phyloP scores from a whole-genome alignment of 2,888 invertebrate genomes.

The Hermaeophaga mercurialis region DNA sequence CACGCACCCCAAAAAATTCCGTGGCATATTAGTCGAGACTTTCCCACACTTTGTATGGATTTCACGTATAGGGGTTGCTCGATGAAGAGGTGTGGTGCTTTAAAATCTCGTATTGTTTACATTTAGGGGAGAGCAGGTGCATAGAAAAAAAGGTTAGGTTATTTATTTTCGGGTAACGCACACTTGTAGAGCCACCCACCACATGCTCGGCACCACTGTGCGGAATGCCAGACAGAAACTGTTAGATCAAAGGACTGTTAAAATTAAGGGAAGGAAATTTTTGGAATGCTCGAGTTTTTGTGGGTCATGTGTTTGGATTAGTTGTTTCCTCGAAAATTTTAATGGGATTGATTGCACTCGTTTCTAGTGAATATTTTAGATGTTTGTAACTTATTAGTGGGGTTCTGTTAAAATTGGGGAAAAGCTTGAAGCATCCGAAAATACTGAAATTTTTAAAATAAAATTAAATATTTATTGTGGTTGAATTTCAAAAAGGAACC shows the following conservation, averaged over 20 bases:
- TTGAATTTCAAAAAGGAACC: no score
- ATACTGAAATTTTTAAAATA: no score
- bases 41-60: constrained; percentile 36
- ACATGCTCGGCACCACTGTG: constrained; percentile 18
- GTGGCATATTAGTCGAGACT: constrained; percentile 33
- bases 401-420: no score
- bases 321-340: neutral
- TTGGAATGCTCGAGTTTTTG: neutral
- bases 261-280: constrained; percentile 5
- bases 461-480: no score
- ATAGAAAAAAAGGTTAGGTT: constrained; percentile 22
- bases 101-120: constrained; percentile 31
- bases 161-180: constrained; percentile 31
- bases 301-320: neutral
- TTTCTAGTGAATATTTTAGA: no score
- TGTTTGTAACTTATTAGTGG: no score
- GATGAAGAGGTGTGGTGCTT: constrained; percentile 32
- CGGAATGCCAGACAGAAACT: constrained; percentile 26
- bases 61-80: constrained; percentile 27
- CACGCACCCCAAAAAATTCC: constrained; percentile 30
- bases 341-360: no score
- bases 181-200: constrained; percentile 28
- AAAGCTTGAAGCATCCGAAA: no score
- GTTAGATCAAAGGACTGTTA: constrained; percentile 4
- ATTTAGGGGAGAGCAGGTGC: constrained; percentile 32